Evolutionary conservation across 2,113 vertebrate genomes (phyloP).

Genomic region (Ondatra zibethicus): DNA sequence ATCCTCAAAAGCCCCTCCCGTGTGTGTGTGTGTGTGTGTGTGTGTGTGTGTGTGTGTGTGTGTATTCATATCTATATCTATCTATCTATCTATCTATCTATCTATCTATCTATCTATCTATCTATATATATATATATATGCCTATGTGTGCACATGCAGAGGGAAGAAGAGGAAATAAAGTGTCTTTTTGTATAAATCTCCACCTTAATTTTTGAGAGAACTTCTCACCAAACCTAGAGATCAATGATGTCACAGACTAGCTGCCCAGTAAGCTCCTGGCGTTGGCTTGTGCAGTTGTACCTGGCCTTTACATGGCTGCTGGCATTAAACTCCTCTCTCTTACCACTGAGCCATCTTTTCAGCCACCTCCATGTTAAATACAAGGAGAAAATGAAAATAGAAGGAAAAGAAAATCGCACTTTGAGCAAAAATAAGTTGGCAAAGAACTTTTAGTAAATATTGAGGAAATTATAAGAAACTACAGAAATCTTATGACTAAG

Average conservation of each 20-base stretch:
- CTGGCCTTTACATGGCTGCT: neutral
- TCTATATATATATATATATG: too few species aligned
- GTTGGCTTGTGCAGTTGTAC: neutral
- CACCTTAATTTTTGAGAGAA: neutral
- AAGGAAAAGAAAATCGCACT: neutral
- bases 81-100: too few species aligned
- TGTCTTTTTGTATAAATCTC: neutral
- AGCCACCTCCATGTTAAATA: neutral
- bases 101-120: too few species aligned
- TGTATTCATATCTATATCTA: fast-evolving
- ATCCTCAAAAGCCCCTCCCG: neutral
- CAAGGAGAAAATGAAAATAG: neutral
- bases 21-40: neutral
- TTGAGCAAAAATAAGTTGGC: neutral
- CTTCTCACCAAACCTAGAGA: neutral
- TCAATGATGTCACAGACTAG: too few species aligned
- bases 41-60: neutral
- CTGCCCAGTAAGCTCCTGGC: neutral
- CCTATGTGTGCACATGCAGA: neutral
- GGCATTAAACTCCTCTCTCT: neutral
- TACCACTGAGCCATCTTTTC: neutral
- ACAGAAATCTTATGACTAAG: neutral
- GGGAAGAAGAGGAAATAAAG: neutral
- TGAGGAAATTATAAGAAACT: neutral
- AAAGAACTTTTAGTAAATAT: neutral